Evolutionary conservation across 2,113 vertebrate genomes (phyloP).

Genomic region (Myrmecophaga tridactyla): DNA sequence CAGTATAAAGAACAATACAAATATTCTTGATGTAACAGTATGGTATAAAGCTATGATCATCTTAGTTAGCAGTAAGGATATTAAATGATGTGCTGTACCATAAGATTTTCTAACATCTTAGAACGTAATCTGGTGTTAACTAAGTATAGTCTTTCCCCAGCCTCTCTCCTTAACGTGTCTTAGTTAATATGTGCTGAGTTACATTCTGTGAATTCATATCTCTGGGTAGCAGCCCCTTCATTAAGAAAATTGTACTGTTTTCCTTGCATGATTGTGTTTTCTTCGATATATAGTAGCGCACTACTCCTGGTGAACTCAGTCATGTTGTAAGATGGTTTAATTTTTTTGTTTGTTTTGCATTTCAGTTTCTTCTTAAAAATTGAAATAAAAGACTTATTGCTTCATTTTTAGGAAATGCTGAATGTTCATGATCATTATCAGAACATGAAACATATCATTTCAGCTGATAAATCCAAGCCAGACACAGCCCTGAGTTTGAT

Average conservation of each 20-base stretch:
- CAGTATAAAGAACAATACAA: neutral
- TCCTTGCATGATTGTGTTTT: neutral
- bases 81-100: neutral
- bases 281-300: neutral
- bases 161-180: neutral
- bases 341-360: constrained; percentile 44
- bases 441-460: constrained; percentile 88
- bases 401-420: constrained; percentile 88
- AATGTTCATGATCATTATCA: constrained; percentile 93
- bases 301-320: neutral
- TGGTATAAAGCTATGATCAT: neutral
- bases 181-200: neutral
- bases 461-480: constrained; percentile 75
- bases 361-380: neutral
- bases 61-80: neutral
- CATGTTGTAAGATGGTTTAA: constrained; percentile 19
- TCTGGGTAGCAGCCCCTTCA: neutral
- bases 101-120: neutral
- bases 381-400: constrained; percentile 34
- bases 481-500: constrained; percentile 85
- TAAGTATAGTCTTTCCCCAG: neutral
- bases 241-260: neutral
- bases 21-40: neutral
- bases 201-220: neutral
- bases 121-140: neutral